These are phyloP conservation scores for Antheraea mylitta DNA, from an alignment of 1,140 invertebrate genomes.

Conservation along the genomic window DNA sequence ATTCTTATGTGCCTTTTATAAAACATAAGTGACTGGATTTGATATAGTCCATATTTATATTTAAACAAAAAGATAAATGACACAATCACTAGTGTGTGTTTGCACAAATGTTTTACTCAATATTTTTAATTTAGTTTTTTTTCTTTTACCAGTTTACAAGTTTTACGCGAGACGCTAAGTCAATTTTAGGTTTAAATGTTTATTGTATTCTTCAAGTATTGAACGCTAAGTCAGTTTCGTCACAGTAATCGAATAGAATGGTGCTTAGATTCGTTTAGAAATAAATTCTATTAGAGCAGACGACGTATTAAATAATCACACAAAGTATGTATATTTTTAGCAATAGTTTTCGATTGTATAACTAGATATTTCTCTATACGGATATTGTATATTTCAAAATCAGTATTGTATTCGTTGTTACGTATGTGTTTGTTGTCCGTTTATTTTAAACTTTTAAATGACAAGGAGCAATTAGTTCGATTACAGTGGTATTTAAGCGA, in stretches of 20 bases:
- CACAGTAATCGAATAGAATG: conserved; percentile 77
- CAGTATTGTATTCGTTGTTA: conserved; percentile 28
- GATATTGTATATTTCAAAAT: conserved; percentile 16
- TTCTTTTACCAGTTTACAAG: conserved; percentile 51
- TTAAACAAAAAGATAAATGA: conserved; percentile 41
- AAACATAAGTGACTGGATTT: conserved; percentile 69
- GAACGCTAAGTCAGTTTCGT: conserved; percentile 65
- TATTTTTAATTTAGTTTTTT: conserved; percentile 48
- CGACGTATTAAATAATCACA: conserved; percentile 39
- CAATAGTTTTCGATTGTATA: conserved; percentile 21
- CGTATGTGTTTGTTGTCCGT: conserved; percentile 41
- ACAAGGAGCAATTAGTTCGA: conserved; percentile 25
- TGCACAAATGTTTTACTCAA: conserved; percentile 70
- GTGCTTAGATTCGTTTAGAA: conserved; percentile 74
- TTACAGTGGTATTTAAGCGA: conserved; percentile 19
- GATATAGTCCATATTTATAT: conserved; percentile 56
- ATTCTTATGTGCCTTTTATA: conserved; percentile 74
- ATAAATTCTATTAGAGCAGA: conserved; percentile 60
- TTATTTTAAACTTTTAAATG: conserved; percentile 15
- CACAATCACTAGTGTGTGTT: conserved; percentile 63
- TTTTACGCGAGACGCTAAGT: conserved; percentile 57
- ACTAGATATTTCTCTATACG: conserved; percentile 20
- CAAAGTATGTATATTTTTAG: conserved; percentile 39
- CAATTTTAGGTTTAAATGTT: conserved; percentile 63
- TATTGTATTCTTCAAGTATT: conserved; percentile 60